Percentiles rank a stretch among this genome's conserved stretches.
phyloP scores from a whole-genome alignment of 2,797 vertebrate species.

The Brachymystax lenok region DNA sequence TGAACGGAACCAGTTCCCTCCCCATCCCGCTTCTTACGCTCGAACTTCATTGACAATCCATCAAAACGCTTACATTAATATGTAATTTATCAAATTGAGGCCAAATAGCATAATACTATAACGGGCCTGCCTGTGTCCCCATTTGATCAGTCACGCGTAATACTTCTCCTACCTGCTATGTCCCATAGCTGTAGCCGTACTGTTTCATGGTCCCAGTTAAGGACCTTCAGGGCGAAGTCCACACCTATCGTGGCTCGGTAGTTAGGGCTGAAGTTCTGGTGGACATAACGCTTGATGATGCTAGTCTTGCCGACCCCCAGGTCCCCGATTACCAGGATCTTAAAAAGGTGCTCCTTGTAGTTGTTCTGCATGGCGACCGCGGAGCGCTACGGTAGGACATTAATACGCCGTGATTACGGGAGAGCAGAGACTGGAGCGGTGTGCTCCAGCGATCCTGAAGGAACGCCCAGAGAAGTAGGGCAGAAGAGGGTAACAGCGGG shows the following conservation, averaged over 20 bases:
- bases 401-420: constrained; percentile 54
- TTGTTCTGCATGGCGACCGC: constrained; percentile 87
- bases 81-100: too few species aligned
- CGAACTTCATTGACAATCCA: too few species aligned
- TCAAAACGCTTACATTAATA: too few species aligned
- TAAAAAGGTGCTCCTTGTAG: constrained; percentile 93
- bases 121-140: background rate
- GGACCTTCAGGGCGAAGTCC: constrained; percentile 97
- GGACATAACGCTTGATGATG: constrained; percentile 97
- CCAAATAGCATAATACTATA: too few species aligned
- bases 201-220: constrained; percentile 93
- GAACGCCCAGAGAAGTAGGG: constrained; percentile 40
- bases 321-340: constrained; percentile 96
- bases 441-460: background rate
- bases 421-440: constrained; percentile 10
- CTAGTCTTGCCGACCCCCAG: constrained; percentile 98
- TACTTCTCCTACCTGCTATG: constrained; percentile 85
- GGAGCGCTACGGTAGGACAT: constrained; percentile 66
- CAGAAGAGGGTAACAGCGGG: constrained; percentile 18
- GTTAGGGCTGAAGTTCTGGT: constrained; percentile 96
- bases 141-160: constrained; percentile 3
- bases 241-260: constrained; percentile 92
- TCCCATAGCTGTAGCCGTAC: constrained; percentile 97
- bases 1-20: too few species aligned
- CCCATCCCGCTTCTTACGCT: too few species aligned